Evolutionary conservation across 2,888 invertebrate genomes (phyloP).

Genomic region (Eurois occulta): DNA sequence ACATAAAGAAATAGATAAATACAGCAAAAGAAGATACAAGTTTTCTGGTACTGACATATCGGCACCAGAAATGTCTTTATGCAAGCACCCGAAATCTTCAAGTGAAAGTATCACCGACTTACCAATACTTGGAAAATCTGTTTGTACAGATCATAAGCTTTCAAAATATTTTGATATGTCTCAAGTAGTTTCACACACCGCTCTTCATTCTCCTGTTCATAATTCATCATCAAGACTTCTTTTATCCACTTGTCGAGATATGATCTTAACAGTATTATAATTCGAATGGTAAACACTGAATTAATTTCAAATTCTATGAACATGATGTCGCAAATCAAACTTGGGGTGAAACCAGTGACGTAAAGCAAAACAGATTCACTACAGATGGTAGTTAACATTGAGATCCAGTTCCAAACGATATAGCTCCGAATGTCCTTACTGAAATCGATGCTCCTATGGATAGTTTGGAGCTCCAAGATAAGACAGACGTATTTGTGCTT

Average conservation of each 20-base stretch:
- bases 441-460: neutral
- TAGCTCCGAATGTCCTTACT: constrained; percentile 3
- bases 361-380: neutral
- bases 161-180: constrained; percentile 6
- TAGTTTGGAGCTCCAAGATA: constrained; percentile 20
- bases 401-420: constrained; percentile 25
- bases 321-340: neutral
- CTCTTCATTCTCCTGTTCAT: neutral
- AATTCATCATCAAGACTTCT: neutral
- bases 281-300: constrained; percentile 15
- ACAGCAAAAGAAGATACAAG: neutral
- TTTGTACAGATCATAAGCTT: constrained; percentile 23
- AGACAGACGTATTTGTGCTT: constrained; percentile 12
- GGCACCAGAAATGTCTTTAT: neutral
- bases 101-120: neutral
- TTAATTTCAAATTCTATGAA: neutral
- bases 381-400: neutral
- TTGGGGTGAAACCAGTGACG: no score
- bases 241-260: constrained; percentile 28
- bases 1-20: neutral
- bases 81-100: neutral
- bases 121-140: constrained; percentile 12
- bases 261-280: constrained; percentile 13
- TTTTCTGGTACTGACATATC: neutral
- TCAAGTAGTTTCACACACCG: neutral